Conservation (phyloP, 2,888 invertebrate genomes). For the Xylophagus ater region DNA sequence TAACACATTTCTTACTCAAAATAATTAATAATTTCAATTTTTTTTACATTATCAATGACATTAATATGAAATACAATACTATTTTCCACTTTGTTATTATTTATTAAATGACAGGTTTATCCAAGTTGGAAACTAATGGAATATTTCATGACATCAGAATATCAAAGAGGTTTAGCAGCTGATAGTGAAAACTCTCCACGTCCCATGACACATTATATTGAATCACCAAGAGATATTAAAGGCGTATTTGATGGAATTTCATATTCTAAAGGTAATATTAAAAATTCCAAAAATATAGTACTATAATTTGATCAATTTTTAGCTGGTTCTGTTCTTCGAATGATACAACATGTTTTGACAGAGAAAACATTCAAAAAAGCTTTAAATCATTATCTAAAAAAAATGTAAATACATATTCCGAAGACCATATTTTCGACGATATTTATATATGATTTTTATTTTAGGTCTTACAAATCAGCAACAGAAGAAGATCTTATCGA, state of each 20-base stretch:
- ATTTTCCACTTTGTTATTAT: no score
- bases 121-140: constrained; percentile 63
- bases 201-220: constrained; percentile 70
- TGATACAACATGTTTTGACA: constrained; percentile 44
- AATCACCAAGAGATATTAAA: constrained; percentile 70
- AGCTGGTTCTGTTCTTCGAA: constrained; percentile 50
- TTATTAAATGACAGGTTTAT: constrained; percentile 36
- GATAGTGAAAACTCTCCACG: constrained; percentile 68
- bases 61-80: background rate
- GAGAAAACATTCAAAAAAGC: constrained; percentile 3
- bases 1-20: no score
- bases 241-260: constrained; percentile 77
- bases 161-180: constrained; percentile 58
- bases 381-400: background rate
- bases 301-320: constrained; percentile 28
- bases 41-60: background rate
- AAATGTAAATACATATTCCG: constrained; percentile 1
- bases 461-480: constrained; percentile 14
- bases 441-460: background rate
- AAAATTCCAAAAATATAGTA: constrained; percentile 1
- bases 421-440: background rate
- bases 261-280: constrained; percentile 76
- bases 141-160: constrained; percentile 60
- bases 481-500: constrained; percentile 21
- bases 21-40: no score